These are phyloP conservation scores for Oreortyx pictus DNA, from an alignment of 2,797 vertebrate genomes.

Conservation along the genomic window DNA sequence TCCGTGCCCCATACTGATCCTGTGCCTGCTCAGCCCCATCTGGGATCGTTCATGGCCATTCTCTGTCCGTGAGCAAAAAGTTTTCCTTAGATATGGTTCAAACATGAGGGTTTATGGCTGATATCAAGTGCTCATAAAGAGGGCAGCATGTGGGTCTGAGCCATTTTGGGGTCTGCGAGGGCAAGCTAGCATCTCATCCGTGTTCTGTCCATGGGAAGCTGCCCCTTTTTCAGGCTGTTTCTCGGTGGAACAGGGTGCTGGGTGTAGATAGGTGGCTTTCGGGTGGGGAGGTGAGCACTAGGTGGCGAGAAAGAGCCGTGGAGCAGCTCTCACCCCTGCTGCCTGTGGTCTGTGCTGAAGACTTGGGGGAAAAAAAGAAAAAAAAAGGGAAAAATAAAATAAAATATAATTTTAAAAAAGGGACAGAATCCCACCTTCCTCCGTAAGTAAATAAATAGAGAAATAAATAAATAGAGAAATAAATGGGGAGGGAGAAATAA, in stretches of 20 bases:
- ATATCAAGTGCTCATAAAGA: neutral
- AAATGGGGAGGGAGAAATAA: neutral
- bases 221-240: accelerated
- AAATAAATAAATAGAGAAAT: neutral
- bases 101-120: neutral
- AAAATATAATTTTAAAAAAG: neutral
- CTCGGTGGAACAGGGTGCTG: accelerated
- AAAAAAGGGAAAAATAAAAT: neutral
- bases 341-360: neutral
- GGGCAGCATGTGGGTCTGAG: accelerated
- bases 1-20: neutral
- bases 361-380: neutral
- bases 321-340: neutral
- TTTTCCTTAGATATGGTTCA: neutral
- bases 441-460: neutral
- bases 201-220: accelerated
- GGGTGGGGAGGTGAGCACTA: neutral
- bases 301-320: constrained; percentile 4
- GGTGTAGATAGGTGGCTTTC: neutral
- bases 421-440: too few relatives aligned
- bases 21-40: accelerated
- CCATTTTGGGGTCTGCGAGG: neutral
- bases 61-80: accelerated
- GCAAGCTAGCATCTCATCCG: neutral
- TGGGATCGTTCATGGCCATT: neutral